These are phyloP conservation scores for Panopea generosa DNA, from an alignment of 2,888 invertebrate species.

Conservation along the genomic window DNA sequence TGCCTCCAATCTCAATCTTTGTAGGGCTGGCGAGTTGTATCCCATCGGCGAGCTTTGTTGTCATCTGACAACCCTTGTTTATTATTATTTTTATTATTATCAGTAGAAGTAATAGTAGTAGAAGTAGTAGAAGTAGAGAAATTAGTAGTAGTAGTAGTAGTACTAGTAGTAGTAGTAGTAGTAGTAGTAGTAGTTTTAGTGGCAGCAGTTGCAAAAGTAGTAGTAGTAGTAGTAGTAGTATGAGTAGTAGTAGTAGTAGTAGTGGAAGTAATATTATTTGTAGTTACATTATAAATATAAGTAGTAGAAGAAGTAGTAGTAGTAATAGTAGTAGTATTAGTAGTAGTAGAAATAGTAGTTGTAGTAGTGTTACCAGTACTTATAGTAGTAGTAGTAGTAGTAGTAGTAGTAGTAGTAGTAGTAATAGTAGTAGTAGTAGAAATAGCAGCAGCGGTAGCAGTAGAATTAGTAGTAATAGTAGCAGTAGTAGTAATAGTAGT, in stretches of 20 bases:
- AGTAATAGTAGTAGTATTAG: too few relatives aligned
- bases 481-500: too few relatives aligned
- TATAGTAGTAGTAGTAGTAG: conserved; percentile 9
- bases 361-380: conserved; percentile 1
- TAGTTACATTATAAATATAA: too few relatives aligned
- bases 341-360: conserved; percentile 4
- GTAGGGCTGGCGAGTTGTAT: too few relatives aligned
- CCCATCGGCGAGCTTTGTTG: too few relatives aligned
- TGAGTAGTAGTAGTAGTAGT: background rate
- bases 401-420: conserved; percentile 10
- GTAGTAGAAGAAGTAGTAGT: too few relatives aligned
- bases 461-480: too few relatives aligned
- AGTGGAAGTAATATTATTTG: too few relatives aligned
- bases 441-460: too few relatives aligned
- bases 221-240: conserved; percentile 6
- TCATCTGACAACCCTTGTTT: too few relatives aligned
- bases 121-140: background rate
- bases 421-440: background rate
- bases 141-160: conserved; percentile 4
- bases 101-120: conserved; percentile 7
- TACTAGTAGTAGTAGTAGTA: conserved; percentile 1
- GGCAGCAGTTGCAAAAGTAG: background rate
- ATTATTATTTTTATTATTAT: too few relatives aligned
- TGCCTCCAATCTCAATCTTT: too few relatives aligned
- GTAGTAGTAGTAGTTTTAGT: conserved; percentile 1